phyloP scores from a whole-genome alignment of 2,797 vertebrate species.

The Lateolabrax maculatus region DNA sequence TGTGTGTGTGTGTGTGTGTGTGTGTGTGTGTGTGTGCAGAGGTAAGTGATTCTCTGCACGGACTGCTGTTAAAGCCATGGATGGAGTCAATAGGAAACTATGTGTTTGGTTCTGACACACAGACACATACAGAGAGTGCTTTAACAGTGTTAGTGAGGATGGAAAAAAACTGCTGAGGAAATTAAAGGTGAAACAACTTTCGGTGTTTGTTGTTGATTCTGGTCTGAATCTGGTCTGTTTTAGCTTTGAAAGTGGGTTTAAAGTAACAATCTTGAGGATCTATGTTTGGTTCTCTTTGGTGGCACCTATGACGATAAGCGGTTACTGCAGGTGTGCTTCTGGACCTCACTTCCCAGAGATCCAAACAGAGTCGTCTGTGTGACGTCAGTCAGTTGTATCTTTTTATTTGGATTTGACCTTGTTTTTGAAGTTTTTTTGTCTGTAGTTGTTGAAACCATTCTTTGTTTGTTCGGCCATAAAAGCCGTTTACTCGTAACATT shows the following conservation, averaged over 20 bases:
- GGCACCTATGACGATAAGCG: no score
- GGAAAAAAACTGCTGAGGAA: slow-evolving; percentile 57
- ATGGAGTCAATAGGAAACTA: slow-evolving; percentile 79
- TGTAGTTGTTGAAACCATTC: no score
- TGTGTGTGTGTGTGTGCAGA: not conserved
- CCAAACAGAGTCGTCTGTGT: no score
- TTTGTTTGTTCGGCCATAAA: no score
- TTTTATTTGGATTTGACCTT: no score
- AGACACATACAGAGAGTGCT: slow-evolving; percentile 45
- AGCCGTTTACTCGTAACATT: no score
- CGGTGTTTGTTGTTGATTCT: not conserved
- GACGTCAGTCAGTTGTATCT: no score
- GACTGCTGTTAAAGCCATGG: slow-evolving; percentile 60
- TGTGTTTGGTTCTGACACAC: slow-evolving; percentile 71
- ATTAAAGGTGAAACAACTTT: slow-evolving; percentile 39
- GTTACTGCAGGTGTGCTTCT: no score
- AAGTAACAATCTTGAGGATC: no score
- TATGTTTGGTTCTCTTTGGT: no score
- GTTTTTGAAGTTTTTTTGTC: no score
- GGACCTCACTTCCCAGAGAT: no score
- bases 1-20: slow-evolving; percentile 2
- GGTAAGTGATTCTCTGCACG: slow-evolving; percentile 69
- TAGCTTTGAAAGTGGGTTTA: slow-evolving; percentile 2
- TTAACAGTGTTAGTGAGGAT: slow-evolving; percentile 53
- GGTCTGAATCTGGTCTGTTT: not conserved